Evolutionary conservation across 2,888 invertebrate species (phyloP).

Genomic region (Cheilosia variabilis): DNA sequence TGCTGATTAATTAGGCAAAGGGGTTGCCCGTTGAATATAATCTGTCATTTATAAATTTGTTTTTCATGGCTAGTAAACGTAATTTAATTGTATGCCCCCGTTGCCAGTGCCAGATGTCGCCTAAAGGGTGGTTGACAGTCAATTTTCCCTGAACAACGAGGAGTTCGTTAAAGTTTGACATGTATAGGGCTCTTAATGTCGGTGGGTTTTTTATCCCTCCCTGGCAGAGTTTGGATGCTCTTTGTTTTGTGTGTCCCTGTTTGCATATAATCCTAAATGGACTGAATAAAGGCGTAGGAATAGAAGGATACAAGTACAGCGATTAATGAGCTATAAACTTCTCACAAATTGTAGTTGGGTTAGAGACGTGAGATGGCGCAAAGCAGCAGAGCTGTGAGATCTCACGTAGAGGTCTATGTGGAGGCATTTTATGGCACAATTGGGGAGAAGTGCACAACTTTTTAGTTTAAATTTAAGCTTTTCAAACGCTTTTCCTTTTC

Average conservation of each 20-base stretch:
- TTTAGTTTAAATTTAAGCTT: neutral
- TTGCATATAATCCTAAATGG: neutral
- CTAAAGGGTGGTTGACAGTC: conserved; percentile 12
- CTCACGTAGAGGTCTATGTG: neutral
- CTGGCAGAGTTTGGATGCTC: neutral
- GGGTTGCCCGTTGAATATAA: neutral
- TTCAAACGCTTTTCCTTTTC: neutral
- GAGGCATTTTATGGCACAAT: neutral
- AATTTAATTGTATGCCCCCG: conserved; percentile 11
- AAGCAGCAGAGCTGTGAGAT: neutral
- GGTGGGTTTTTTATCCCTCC: neutral
- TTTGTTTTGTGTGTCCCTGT: conserved; percentile 1
- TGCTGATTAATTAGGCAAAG: conserved; percentile 25
- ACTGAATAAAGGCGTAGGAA: neutral
- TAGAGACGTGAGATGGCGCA: neutral
- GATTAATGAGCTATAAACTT: conserved; percentile 3
- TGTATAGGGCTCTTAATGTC: neutral
- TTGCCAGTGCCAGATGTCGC: conserved; percentile 26
- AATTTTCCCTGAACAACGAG: neutral
- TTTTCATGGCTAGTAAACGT: conserved; percentile 21
- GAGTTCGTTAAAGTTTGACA: neutral
- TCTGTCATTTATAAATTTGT: conserved; percentile 25
- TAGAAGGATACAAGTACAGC: neutral
- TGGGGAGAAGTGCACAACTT: neutral
- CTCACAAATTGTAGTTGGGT: neutral